Evolutionary conservation across 2,888 invertebrate genomes (phyloP).

Genomic region (Chrysina gloriosa): DNA sequence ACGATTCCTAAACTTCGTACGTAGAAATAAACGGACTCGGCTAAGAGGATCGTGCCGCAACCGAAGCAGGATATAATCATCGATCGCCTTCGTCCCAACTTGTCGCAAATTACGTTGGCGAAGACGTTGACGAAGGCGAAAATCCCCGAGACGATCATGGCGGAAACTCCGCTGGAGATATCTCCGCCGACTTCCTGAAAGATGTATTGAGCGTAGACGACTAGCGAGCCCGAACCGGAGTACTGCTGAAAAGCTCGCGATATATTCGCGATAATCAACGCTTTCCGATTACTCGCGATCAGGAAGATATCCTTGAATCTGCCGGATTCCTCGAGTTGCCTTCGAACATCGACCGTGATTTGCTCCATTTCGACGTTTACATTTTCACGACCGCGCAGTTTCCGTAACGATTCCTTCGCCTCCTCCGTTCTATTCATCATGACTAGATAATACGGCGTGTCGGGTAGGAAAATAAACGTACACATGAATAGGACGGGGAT

Average conservation of each 20-base stretch:
- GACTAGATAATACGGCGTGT: conserved; percentile 58
- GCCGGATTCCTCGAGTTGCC: conserved; percentile 56
- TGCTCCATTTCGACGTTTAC: conserved; percentile 54
- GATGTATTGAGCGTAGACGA: conserved; percentile 55
- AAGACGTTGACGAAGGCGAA: conserved; percentile 45
- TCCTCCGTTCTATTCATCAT: conserved; percentile 51
- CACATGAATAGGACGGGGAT: conserved; percentile 70
- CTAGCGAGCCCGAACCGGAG: conserved; percentile 54
- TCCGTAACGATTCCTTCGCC: conserved; percentile 52
- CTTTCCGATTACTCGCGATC: conserved; percentile 55
- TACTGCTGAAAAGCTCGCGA: conserved; percentile 55
- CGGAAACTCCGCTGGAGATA: conserved; percentile 54
- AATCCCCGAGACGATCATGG: conserved; percentile 53
- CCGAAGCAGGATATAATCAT: conserved; percentile 51
- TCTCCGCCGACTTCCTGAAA: conserved; percentile 58
- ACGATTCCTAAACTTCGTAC: conserved; percentile 47
- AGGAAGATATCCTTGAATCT: conserved; percentile 54
- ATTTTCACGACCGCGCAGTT: conserved; percentile 52
- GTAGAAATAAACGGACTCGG: conserved; percentile 53
- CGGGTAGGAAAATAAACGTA: conserved; percentile 63
- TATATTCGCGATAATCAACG: conserved; percentile 51
- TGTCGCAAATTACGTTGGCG: conserved; percentile 40
- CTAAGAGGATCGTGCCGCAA: conserved; percentile 48
- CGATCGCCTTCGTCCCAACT: conserved; percentile 49
- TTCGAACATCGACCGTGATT: conserved; percentile 53